Evolutionary conservation across 2,113 vertebrate species (phyloP), one percentile per base, ranked within the genome.

Genomic region (Nothoprocta perdicaria): DNA sequence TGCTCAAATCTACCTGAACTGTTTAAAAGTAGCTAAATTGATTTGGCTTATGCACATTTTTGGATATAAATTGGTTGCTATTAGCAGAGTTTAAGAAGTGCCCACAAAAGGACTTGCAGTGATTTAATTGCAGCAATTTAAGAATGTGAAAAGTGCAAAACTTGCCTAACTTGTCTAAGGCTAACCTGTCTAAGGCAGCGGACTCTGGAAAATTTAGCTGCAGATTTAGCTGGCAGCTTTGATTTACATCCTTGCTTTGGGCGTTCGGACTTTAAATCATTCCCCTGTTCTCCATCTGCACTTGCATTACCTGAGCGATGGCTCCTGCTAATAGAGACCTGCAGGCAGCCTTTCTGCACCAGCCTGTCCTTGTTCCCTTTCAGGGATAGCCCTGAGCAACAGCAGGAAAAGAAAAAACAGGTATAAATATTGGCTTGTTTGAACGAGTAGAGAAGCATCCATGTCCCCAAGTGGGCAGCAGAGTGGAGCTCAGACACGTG

Each of bases 131-230:
- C 61, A 46, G 24, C 43, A 62, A 29, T 72, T 89, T 65, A 68
- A 75, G 85, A 92, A 19, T 31, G 82, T 45, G 53, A 33, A 7
- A 38, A 63, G 12, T n/a, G 24, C 86, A 93, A 94, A 95, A 91
- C 18, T 79, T 71, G 33, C 35, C n/a, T 31, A 57, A 40, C 68
- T 23, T 14, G 4, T 71, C 33, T 35, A 24, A 52, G 46, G 68
- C 15, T 52, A 38, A 38, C 17, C 38, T 48, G 52, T 38, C 35
- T 38, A 38, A 38, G 35, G 33, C 26, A 48, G 27, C 21, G 33
- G 33, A 35, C n/a, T 38, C 46, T 14, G 23, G 48, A 75, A 83
- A 91, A 55, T 8, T 11, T 67, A n/a, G 9, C 29, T 85, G 57
- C 33, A 88, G 50, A 38, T 83, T 77, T 71, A 88, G 27, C 76